Evolutionary conservation across 2,113 vertebrate species (phyloP), one percentile per base, ranked within the genome.

Genomic region (Dicentrarchus labrax): DNA sequence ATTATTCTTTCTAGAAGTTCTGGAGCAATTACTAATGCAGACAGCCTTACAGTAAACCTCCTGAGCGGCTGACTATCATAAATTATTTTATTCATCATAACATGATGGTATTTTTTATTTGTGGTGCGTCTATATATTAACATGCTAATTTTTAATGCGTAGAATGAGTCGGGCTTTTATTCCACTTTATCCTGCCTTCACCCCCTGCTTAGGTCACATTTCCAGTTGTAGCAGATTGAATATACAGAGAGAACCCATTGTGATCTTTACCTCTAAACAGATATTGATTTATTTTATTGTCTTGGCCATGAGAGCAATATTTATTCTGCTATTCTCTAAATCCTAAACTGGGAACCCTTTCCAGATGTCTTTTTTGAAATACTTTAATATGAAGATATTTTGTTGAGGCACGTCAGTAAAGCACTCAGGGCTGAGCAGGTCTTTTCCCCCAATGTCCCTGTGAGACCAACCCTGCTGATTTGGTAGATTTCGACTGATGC

Each of bases 391-490:
- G 24, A 75, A 59, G 47, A 77, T 77, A 70, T 76, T 86, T 86
- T 74, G 76, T 82, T 68, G 65, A 85, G 59, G 48, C 51, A 39
- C 10, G n/a, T 38, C 41, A 61, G 45, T 67, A 62, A 78, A 88
- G 64, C 84, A 87, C 72, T 85, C 82, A 77, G 73, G 22, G 64
- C 77, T 48, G 47, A 78, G 65, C 61, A 60, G 66, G 69, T 67
- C 70, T 82, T 6, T 67, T 30, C 65, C 61, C 61, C 17, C 19
- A 8, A 39, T 76, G 78, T 78, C 68, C 82, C 67, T 54, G 8
- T 16, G 72, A 89, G 88, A 75, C 71, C 78, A 72, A 10, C 80
- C 30, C 47, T 92, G 86, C 86, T 92, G 93, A 92, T 89, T 84
- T 86, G 47, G 84, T 90, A 80, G 71, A 82, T 86, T 90, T 80